Evolutionary conservation across 1,140 invertebrate species (phyloP).

Genomic region (Chionoecetes opilio): DNA sequence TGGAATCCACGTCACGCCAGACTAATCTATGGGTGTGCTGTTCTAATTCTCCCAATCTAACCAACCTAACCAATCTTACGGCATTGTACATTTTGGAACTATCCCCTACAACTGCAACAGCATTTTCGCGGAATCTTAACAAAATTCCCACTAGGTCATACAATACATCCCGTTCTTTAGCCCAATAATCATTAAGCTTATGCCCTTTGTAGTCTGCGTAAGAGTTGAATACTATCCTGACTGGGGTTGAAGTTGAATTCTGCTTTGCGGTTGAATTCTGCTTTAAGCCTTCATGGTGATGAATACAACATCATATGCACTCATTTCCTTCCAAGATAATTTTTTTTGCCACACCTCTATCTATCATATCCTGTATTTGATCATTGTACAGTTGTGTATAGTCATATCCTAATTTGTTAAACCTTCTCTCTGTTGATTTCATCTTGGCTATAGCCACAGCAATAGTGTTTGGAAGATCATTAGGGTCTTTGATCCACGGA

Average conservation of each 20-base stretch:
- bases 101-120: constrained; percentile 18
- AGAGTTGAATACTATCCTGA: neutral
- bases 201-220: too few relatives aligned
- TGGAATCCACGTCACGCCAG: neutral
- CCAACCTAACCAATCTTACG: neutral
- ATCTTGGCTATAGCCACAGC: too few relatives aligned
- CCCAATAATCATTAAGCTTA: constrained; percentile 58
- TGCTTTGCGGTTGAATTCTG: neutral
- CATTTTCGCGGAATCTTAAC: constrained; percentile 38
- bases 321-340: neutral
- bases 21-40: neutral
- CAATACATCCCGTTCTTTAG: constrained; percentile 45
- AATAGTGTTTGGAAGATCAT: too few relatives aligned
- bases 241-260: constrained; percentile 8
- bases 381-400: too few relatives aligned
- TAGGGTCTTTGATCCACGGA: too few relatives aligned
- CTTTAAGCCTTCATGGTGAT: neutral
- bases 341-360: constrained; percentile 41
- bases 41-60: neutral
- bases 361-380: constrained; percentile 39
- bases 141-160: constrained; percentile 37
- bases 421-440: too few relatives aligned
- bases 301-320: neutral
- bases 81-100: constrained; percentile 51
- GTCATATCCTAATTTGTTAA: too few relatives aligned